Conservation (phyloP, 2,113 vertebrate genomes). For the Smithornis capensis region DNA sequence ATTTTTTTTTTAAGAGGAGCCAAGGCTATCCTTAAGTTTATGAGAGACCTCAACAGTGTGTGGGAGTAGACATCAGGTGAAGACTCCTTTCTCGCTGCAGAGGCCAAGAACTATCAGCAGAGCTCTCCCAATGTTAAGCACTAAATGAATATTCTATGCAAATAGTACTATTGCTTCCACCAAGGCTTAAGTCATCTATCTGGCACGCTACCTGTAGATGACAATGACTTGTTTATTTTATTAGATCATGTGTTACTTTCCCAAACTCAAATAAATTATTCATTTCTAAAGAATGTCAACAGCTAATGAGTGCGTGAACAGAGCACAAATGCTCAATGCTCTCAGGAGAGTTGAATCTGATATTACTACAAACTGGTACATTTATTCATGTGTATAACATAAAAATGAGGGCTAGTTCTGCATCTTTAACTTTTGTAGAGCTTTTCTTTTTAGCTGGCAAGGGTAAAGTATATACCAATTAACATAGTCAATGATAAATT, state of each 20-base stretch:
- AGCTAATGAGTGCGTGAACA: conserved; percentile 5
- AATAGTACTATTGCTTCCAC: conserved; percentile 6
- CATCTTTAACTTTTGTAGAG: not conserved
- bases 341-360: not conserved
- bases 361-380: not conserved
- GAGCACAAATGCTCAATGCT: not conserved
- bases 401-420: not conserved
- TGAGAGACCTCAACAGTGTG: conserved; percentile 5
- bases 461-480: not conserved
- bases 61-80: conserved; percentile 55
- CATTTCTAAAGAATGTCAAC: conserved; percentile 51
- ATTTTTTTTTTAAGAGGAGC: not conserved
- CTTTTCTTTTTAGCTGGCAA: not conserved
- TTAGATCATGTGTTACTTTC: conserved; percentile 46
- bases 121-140: not conserved
- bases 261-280: conserved; percentile 49
- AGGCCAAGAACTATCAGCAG: conserved; percentile 29
- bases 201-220: conserved; percentile 50
- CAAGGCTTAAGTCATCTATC: conserved; percentile 35
- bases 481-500: not conserved
- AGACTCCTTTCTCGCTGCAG: conserved; percentile 41
- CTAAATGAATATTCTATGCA: conserved; percentile 34
- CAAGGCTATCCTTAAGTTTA: conserved; percentile 11
- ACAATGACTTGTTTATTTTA: conserved; percentile 61
- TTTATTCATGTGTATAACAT: not conserved